phyloP scores from a whole-genome alignment of 1,140 invertebrate genomes.

The Carposina sasakii region DNA sequence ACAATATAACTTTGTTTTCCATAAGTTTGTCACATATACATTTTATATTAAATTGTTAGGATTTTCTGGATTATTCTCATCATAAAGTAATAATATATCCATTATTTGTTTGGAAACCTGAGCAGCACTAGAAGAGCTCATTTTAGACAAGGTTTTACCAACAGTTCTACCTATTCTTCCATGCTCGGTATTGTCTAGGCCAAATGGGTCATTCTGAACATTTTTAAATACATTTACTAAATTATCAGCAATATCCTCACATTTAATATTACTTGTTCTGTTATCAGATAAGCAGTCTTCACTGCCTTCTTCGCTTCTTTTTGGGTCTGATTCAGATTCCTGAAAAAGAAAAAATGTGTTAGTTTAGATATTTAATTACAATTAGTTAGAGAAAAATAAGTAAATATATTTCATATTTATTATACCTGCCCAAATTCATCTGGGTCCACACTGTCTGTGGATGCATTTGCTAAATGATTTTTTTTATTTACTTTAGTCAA shows the following conservation, averaged over 20 bases:
- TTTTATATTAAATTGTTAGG: slow-evolving; percentile 46
- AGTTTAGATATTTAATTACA: slow-evolving; percentile 5
- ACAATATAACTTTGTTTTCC: too few species aligned
- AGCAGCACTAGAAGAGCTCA: slow-evolving; percentile 50
- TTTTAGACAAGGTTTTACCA: slow-evolving; percentile 39
- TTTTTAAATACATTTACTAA: slow-evolving; percentile 43
- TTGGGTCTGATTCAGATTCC: slow-evolving; percentile 13
- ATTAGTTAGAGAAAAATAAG: neutral
- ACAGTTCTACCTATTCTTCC: slow-evolving; percentile 38
- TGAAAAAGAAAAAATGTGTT: slow-evolving; percentile 19
- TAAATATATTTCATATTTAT: too few species aligned
- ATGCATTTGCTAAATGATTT: too few species aligned
- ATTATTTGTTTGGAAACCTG: slow-evolving; percentile 43
- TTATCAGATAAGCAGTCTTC: slow-evolving; percentile 17
- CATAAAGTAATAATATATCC: slow-evolving; percentile 48
- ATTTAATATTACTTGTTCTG: slow-evolving; percentile 25
- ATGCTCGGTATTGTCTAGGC: slow-evolving; percentile 41
- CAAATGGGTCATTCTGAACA: slow-evolving; percentile 50
- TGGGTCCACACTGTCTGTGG: too few species aligned
- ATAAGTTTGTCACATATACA: too few species aligned
- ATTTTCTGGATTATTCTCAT: slow-evolving; percentile 49
- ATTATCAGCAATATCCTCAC: slow-evolving; percentile 38
- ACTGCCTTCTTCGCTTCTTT: slow-evolving; percentile 22
- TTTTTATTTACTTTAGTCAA: slow-evolving; percentile 44
- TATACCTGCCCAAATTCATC: too few species aligned